Base-by-base conservation (phyloP, 2,113 vertebrate species). In the Rhegmatorhina hoffmannsi region DNA sequence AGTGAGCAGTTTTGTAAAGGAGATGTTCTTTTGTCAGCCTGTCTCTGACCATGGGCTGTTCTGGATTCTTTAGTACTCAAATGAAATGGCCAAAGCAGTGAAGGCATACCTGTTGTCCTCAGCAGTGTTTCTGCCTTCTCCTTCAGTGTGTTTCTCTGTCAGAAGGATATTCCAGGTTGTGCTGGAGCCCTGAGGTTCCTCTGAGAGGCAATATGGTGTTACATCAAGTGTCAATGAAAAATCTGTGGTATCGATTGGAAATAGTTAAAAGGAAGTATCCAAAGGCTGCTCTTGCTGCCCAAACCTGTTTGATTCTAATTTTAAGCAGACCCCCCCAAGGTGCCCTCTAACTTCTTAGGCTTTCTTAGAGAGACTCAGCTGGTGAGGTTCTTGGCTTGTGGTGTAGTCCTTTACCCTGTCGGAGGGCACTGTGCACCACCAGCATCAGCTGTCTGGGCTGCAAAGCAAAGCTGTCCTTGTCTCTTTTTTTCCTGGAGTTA, bases 21-120 rank as follows among this genome's bases (percentile, higher is more conserved):
- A 92, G 34, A 49, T 90, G 33, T 68, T 80, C 50, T 91, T 52
- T 91, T 95, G 63, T 72, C 90, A 95, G 83, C 74, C 47, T 28
- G 14, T 66, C 84, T 63, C 89, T 89, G 74, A 76, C 81, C 76
- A 38, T 64, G 50, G 28, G 11, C 7, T 84, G 92, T 77, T 77
- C 36, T 92, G 56, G 59, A 15, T 68, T 84, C 88, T 94, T 85
- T 38, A 74, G 64, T 43, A 75, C 82, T 72, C 58, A 95, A 67
- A 67, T 74, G 33, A 84, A 89, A 95, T 60, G 55, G 36, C 21
- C 75, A 31, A 49, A 95, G 52, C 78, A 81, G 16, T 72, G 67
- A 95, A 94, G 56, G 63, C 40, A 40, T 40, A 81, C 34, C 59
- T 79, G 21, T 62, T 47, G 19, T 87, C 40, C 34, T 59, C 44